Conservation (phyloP, 2,888 invertebrate species). For the Philereme transversata region DNA sequence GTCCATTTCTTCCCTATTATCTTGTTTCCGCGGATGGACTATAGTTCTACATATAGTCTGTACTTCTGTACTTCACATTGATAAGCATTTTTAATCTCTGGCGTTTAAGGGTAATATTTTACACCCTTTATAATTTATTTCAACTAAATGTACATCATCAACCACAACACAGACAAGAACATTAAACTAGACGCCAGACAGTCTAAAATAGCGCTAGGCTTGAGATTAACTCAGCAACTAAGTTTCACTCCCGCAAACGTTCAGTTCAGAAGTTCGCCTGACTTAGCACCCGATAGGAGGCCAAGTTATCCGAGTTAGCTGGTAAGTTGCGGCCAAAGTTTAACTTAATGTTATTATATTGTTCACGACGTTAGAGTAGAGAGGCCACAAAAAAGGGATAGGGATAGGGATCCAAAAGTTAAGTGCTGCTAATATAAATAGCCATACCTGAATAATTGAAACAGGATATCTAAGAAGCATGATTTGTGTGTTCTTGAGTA, state of each 20-base stretch:
- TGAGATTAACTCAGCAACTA: slow-evolving; percentile 56
- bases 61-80: no score
- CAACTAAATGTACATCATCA: not conserved
- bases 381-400: not conserved
- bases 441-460: no score
- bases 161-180: slow-evolving; percentile 18
- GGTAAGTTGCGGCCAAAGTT: slow-evolving; percentile 70
- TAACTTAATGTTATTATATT: slow-evolving; percentile 69
- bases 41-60: no score
- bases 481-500: no score
- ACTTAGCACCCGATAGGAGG: slow-evolving; percentile 75
- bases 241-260: slow-evolving; percentile 67
- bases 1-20: no score
- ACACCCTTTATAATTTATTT: no score
- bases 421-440: no score
- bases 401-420: no score
- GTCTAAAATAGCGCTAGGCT: slow-evolving; percentile 35
- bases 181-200: slow-evolving; percentile 22
- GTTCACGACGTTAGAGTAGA: slow-evolving; percentile 32
- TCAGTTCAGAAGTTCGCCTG: slow-evolving; percentile 68
- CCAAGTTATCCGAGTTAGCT: slow-evolving; percentile 73
- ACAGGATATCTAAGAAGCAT: no score
- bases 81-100: no score
- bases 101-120: no score
- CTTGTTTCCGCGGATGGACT: no score